phyloP scores from a whole-genome alignment of 2,888 invertebrate genomes.

The Dione vanillae region DNA sequence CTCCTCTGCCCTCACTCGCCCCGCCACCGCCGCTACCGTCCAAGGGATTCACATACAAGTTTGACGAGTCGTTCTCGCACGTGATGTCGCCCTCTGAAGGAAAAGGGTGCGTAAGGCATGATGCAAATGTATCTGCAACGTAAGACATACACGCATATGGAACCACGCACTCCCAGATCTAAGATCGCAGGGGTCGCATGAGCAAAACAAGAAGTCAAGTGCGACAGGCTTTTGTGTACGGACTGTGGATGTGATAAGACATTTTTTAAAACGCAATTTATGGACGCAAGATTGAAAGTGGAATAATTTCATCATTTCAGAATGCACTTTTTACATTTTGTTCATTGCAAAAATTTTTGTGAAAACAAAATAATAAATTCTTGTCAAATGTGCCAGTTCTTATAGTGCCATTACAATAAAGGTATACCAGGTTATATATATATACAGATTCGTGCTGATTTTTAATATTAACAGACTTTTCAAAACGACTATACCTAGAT shows the following conservation, averaged over 20 bases:
- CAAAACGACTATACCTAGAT: too few relatives aligned
- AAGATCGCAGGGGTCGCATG: slow-evolving; percentile 53
- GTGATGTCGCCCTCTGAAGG: slow-evolving; percentile 92
- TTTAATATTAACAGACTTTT: slow-evolving; percentile 3
- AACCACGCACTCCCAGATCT: slow-evolving; percentile 64
- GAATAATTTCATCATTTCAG: not conserved
- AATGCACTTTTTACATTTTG: slow-evolving; percentile 9
- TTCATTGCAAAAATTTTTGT: not conserved
- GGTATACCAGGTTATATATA: not conserved
- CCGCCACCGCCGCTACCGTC: slow-evolving; percentile 86
- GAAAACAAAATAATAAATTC: not conserved
- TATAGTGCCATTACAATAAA: slow-evolving; percentile 4
- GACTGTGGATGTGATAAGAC: slow-evolving; percentile 1
- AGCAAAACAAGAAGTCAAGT: slow-evolving; percentile 40
- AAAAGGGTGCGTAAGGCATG: slow-evolving; percentile 98
- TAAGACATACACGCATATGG: slow-evolving; percentile 82
- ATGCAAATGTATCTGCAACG: slow-evolving; percentile 97
- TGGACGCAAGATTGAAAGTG: not conserved
- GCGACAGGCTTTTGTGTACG: slow-evolving; percentile 22
- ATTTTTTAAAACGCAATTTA: not conserved
- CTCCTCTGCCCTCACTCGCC: slow-evolving; percentile 57
- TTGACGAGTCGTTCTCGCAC: slow-evolving; percentile 89
- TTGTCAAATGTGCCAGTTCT: not conserved
- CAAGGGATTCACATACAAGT: slow-evolving; percentile 94
- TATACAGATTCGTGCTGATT: slow-evolving; percentile 14